Conservation (phyloP, 2,113 vertebrate species). For the Sapayoa aenigma region DNA sequence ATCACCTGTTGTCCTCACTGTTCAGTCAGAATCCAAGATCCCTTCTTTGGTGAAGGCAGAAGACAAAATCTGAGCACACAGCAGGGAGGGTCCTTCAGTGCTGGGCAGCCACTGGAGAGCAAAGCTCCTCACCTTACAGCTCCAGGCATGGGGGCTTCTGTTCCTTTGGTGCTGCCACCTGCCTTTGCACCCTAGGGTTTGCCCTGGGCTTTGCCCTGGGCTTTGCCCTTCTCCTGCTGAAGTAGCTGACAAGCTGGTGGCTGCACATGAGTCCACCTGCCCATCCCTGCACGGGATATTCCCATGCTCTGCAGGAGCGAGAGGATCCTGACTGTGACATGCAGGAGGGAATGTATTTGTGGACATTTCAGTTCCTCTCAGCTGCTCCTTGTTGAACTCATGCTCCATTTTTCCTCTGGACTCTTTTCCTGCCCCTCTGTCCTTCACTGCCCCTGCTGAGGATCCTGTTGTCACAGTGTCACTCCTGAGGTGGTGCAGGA, state of each 20-base stretch:
- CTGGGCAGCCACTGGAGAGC: background rate
- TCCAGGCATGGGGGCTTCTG: rapidly evolving
- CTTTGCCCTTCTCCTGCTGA: too few species aligned
- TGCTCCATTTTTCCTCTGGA: background rate
- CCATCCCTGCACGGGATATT: too few species aligned
- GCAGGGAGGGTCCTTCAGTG: background rate
- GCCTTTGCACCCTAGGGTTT: background rate
- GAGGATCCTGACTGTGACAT: background rate
- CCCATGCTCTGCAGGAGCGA: background rate
- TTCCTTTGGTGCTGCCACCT: background rate
- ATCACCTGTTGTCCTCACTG: background rate
- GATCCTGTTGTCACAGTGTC: background rate
- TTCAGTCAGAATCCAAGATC: background rate
- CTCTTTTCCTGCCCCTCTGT: background rate
- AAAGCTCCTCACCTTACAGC: background rate
- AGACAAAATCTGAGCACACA: background rate
- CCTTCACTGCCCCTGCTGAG: background rate
- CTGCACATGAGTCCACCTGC: background rate
- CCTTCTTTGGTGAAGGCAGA: background rate
- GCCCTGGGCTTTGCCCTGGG: too few species aligned
- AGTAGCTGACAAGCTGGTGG: background rate
- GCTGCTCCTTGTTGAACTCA: background rate
- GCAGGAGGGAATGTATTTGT: background rate
- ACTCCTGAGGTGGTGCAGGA: background rate
- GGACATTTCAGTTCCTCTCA: background rate